Evolutionary conservation across 2,888 invertebrate species (phyloP), one percentile per base, ranked within the genome.

Genomic region (Eueremaeus valkanovi): DNA sequence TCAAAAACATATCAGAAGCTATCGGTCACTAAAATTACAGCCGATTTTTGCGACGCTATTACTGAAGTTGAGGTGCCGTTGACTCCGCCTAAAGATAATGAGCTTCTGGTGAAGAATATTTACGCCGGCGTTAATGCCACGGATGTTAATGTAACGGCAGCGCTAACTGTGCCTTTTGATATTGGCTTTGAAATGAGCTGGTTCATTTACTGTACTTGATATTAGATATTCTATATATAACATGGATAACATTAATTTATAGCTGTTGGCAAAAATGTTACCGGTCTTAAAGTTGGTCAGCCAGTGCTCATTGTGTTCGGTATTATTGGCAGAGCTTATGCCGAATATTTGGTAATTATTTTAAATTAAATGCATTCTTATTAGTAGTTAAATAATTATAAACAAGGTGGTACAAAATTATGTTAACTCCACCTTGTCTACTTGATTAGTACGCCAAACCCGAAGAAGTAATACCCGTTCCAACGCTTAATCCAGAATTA

Each of bases 71-170:
- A 81, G 63, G 79, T 78, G n/a, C 79, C 80, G 2, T 78, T 82
- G 9, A 81, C 81, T 31, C 61, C 76, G 40, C 83, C 82, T 3
- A 81, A 80, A 11, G 79, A 81, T 8, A 80, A 80, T 27, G 81
- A 83, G 77, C 78, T 83, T 29, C 78, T 83, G 3, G 78, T 83
- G 8, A 81, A 81, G 77, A 82, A 81, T 78, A 82, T 74, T 8
- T 74, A 68, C 21, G 74, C 40, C n/a, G 76, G 81, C 78, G 81
- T 83, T 24, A 83, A 83, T 81, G 83, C 83, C 13, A 82, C 83
- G 29, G 83, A 83, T 73, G 81, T 83, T n/a, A 83, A 83, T 75
- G 81, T 80, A 72, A 80, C 82, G 18, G 82, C 83, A 55, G 83
- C 82, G 16, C 21, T 76, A 27, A 77, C 77, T 51, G 75, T 77